These are phyloP conservation scores for Pseudachorutes palmiensis DNA, from an alignment of 1,140 invertebrate species.

Conservation along the genomic window DNA sequence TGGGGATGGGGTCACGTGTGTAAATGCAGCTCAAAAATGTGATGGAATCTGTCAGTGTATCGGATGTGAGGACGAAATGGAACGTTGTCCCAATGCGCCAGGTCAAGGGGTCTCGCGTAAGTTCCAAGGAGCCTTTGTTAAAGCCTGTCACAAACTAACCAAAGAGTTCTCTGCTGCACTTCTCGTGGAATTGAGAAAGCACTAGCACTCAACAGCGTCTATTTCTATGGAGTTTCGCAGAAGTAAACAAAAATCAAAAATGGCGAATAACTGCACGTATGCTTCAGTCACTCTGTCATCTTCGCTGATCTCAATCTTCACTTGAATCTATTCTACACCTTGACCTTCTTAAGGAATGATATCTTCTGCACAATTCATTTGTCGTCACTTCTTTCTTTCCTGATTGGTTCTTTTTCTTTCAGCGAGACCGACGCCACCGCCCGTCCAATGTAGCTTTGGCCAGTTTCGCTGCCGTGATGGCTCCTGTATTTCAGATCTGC, in stretches of 20 bases:
- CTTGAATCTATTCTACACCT: no score
- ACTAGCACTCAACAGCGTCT: background rate
- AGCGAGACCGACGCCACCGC: background rate
- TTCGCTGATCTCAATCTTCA: no score
- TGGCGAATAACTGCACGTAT: no score
- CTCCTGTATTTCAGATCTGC: conserved; percentile 1
- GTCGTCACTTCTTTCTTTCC: no score
- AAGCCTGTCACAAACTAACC: background rate
- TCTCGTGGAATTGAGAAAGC: background rate
- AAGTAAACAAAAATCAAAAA: no score
- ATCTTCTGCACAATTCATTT: no score
- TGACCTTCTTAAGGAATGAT: no score
- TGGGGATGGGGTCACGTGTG: conserved; percentile 19
- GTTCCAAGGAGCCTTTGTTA: background rate
- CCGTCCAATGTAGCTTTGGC: conserved; percentile 16
- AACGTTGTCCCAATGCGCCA: background rate
- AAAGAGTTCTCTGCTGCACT: background rate
- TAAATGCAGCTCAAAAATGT: background rate
- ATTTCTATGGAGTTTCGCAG: background rate
- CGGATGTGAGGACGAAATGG: conserved; percentile 1
- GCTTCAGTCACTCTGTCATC: no score
- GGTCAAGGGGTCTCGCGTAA: background rate
- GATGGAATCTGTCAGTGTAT: conserved; percentile 8
- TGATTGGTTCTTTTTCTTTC: background rate
- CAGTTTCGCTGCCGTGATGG: conserved; percentile 38